Evolutionary conservation across 2,113 vertebrate species (phyloP).

Genomic region (Gnathochromis pfefferi): DNA sequence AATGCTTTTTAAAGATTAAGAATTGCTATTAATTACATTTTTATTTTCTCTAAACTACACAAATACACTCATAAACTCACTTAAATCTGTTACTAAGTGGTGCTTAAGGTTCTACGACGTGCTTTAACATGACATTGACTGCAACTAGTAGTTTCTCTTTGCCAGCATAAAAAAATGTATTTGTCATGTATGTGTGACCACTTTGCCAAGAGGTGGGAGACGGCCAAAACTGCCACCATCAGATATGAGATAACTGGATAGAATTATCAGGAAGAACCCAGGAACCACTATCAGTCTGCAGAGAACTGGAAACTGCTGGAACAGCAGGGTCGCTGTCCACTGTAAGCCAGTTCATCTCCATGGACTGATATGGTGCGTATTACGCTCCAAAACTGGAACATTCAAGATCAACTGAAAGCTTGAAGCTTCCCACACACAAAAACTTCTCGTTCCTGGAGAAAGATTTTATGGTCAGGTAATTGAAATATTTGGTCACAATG

Average conservation of each 20-base stretch:
- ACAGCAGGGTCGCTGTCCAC: neutral
- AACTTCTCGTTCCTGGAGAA: neutral
- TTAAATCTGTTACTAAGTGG: neutral
- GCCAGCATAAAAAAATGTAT: neutral
- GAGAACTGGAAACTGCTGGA: neutral
- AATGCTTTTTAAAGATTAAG: neutral
- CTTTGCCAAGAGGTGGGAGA: neutral
- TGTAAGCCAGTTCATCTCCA: neutral
- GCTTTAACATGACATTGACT: neutral
- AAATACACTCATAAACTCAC: neutral
- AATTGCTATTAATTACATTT: neutral
- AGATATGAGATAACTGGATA: neutral
- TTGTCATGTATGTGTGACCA: neutral
- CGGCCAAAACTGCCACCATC: fast-evolving
- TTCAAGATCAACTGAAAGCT: neutral
- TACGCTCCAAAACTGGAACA: fast-evolving
- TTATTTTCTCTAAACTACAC: neutral
- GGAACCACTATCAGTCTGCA: neutral
- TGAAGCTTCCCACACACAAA: neutral
- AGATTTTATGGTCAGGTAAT: neutral
- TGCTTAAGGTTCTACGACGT: neutral
- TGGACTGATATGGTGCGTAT: neutral
- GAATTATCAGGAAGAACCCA: neutral
- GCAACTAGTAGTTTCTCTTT: neutral
- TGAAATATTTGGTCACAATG: neutral